A percentile compares a stretch with the other conserved stretches of the same genome.
phyloP scores from a whole-genome alignment of 2,888 invertebrate genomes.

The Teleiodes luculella region DNA sequence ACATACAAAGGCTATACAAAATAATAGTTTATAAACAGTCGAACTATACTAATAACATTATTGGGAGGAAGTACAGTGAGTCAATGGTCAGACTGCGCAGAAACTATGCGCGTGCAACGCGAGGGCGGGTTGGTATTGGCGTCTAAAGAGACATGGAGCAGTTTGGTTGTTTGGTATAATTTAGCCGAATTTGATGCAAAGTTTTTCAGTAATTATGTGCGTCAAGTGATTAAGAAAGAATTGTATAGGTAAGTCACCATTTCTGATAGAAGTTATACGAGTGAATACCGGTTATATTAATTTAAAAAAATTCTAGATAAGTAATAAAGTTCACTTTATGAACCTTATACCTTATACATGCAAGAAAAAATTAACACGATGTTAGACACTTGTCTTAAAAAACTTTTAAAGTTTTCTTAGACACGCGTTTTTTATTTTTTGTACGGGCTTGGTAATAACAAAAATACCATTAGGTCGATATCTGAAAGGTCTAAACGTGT shows the following conservation, averaged over 20 bases:
- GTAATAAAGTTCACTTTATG: no score
- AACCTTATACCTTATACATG: no score
- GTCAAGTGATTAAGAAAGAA: neutral
- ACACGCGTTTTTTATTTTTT: no score
- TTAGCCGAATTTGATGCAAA: neutral
- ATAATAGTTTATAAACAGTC: neutral
- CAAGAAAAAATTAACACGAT: no score
- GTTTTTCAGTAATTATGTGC: neutral
- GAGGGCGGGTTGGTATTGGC: neutral
- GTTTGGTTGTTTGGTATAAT: neutral
- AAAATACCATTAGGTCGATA: no score
- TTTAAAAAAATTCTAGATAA: no score
- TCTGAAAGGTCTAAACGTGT: no score
- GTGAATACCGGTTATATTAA: no score
- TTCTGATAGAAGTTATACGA: neutral
- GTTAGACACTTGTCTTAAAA: no score
- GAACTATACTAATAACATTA: neutral
- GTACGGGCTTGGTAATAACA: no score
- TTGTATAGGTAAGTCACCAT: neutral
- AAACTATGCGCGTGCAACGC: neutral
- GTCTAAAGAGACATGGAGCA: neutral
- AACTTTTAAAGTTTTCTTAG: no score
- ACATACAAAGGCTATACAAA: neutral
- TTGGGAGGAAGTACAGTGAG: neutral
- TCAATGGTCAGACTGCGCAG: neutral